phyloP scores from a whole-genome alignment of 2,888 invertebrate species.

The Dascillus cervinus region DNA sequence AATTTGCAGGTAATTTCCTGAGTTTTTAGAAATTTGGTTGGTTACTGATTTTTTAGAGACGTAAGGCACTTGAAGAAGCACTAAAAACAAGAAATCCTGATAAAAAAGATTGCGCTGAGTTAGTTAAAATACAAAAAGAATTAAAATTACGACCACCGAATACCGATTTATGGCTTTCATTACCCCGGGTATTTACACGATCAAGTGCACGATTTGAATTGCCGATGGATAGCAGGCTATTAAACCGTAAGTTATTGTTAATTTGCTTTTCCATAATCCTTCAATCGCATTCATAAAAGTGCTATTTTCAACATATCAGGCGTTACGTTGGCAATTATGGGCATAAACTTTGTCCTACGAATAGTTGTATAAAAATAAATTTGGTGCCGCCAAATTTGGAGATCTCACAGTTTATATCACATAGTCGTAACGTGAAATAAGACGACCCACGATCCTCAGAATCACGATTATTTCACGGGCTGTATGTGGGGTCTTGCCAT shows the following conservation, averaged over 20 bases:
- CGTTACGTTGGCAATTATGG: too few species aligned
- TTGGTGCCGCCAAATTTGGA: too few species aligned
- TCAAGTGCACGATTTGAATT: constrained; percentile 68
- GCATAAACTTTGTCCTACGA: too few species aligned
- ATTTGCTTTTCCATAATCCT: too few species aligned
- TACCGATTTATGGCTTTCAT: constrained; percentile 54
- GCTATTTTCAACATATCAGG: too few species aligned
- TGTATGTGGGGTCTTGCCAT: too few species aligned
- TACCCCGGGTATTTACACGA: constrained; percentile 69
- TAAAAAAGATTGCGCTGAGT: constrained; percentile 44
- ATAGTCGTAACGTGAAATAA: too few species aligned
- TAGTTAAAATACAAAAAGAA: constrained; percentile 46
- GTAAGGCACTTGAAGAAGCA: constrained; percentile 63
- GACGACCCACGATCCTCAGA: too few species aligned
- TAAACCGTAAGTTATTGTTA: constrained; percentile 42
- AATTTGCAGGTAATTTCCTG: constrained; percentile 49
- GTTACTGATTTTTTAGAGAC: constrained; percentile 46
- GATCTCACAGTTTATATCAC: too few species aligned
- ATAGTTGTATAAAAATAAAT: too few species aligned
- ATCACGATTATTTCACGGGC: too few species aligned
- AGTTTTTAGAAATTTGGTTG: constrained; percentile 4
- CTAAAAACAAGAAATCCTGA: constrained; percentile 40
- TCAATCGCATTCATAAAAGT: too few species aligned
- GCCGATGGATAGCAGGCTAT: constrained; percentile 56
- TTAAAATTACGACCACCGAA: constrained; percentile 46